Base-by-base conservation (phyloP, 2,113 vertebrate species). In the Aviceda subcristata region DNA sequence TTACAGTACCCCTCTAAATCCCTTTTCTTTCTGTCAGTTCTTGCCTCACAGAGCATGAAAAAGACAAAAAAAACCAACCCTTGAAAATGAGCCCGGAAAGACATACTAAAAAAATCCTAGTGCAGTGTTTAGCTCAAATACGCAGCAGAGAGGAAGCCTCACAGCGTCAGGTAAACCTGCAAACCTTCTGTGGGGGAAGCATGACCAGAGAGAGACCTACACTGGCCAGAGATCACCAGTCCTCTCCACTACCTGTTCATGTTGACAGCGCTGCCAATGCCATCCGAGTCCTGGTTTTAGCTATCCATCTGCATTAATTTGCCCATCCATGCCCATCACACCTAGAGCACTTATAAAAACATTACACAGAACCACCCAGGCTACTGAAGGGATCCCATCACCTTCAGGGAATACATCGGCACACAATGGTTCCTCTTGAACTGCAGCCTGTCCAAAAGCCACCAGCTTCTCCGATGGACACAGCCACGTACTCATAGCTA, bases 141-240 rank as follows among this genome's bases (percentile, higher is more conserved):
- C 6, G 16, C 51, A 67, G 36, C 41, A 78, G 38, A 63, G 26
- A 53, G 10, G n/a, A 68, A 68, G 46, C 34, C 81, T 68, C 55
- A 46, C 36, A 56, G 81, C 15, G 26, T 82, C 48, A 34, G 23
- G 32, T 48, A 57, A 74, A 17, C 39, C 38, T 15, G 32, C 36
- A 80, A 66, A 62, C 21, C 34, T 80, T 62, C 56, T 3, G 1
- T 1, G 2, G 16, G 22, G 18, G 18, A 78, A 63, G 26, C 0
- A 0, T 38, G 41, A 62, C 24, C n/a, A 50, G 7, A 39, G 15
- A 78, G 27, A 46, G 2, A 32, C 46, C 45, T 27, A 22, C 69
- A 5, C 7, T 36, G 53, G 27, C 30, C 30, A 36, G 62, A 50
- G 62, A 36, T 9, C 6, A 1, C 32, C 36, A 38, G 22, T 8